These are phyloP conservation scores for Platyscapa corneri DNA, from an alignment of 1,140 invertebrate species.

Conservation along the genomic window DNA sequence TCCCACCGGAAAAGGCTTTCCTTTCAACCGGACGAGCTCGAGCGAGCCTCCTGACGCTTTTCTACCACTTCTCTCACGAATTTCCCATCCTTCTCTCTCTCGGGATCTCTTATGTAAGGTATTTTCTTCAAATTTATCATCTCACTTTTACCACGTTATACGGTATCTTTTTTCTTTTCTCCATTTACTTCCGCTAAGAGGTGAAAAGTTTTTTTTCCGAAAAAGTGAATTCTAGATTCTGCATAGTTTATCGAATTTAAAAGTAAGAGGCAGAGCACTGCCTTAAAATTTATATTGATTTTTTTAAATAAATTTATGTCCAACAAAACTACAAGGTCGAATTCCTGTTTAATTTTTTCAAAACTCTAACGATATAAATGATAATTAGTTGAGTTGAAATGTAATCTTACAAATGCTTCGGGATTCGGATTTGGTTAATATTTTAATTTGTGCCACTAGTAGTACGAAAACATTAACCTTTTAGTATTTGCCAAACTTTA, in stretches of 20 bases:
- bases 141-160: conserved; percentile 16
- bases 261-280: too few relatives aligned
- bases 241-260: not conserved
- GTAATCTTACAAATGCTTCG: too few relatives aligned
- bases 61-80: conserved; percentile 46
- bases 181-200: conserved; percentile 8
- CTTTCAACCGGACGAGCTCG: conserved; percentile 58
- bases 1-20: conserved; percentile 52
- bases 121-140: conserved; percentile 50
- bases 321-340: not conserved
- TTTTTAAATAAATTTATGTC: too few relatives aligned
- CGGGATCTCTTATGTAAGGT: conserved; percentile 47
- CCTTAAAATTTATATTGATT: too few relatives aligned
- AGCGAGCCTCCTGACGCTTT: conserved; percentile 52
- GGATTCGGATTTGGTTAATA: too few relatives aligned
- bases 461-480: too few relatives aligned
- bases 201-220: not conserved
- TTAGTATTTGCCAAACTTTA: too few relatives aligned
- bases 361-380: too few relatives aligned
- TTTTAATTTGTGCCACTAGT: too few relatives aligned
- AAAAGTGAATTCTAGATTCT: not conserved
- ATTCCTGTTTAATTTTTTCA: too few relatives aligned
- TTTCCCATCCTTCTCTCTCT: conserved; percentile 48
- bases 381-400: too few relatives aligned
- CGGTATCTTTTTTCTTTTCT: conserved; percentile 9